These are phyloP conservation scores for Calcarius lapponicus DNA, from an alignment of 2,797 vertebrate genomes.

Conservation along the genomic window DNA sequence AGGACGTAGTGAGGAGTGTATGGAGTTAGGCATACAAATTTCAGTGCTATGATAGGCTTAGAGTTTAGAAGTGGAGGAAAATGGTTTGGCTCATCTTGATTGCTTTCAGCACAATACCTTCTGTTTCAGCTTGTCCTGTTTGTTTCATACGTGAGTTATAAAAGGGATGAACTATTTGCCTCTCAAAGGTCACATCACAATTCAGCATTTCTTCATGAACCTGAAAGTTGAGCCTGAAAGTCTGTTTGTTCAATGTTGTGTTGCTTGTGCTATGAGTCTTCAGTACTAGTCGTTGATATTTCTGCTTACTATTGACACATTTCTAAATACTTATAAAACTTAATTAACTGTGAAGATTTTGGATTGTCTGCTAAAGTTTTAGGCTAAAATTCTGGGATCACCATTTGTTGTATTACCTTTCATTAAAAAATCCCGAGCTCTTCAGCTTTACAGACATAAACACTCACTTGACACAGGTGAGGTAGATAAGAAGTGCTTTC, in stretches of 20 bases:
- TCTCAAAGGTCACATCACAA: not conserved
- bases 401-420: not conserved
- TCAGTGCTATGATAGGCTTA: not conserved
- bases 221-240: not conserved
- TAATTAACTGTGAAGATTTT: not conserved
- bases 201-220: not conserved
- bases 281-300: not conserved
- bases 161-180: not conserved
- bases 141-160: not conserved
- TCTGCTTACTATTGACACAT: not conserved
- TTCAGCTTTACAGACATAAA: not conserved
- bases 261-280: not conserved
- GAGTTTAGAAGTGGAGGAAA: not conserved
- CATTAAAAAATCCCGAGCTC: not conserved
- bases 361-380: not conserved
- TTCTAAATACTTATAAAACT: not conserved
- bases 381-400: not conserved
- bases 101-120: not conserved
- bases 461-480: not conserved
- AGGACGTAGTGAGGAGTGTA: not conserved
- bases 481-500: slow-evolving; percentile 59
- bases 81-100: not conserved
- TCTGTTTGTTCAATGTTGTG: not conserved
- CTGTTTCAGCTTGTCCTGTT: not conserved
- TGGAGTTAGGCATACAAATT: not conserved